Conservation (phyloP, 2,113 vertebrate species). For the Papio anubis region DNA sequence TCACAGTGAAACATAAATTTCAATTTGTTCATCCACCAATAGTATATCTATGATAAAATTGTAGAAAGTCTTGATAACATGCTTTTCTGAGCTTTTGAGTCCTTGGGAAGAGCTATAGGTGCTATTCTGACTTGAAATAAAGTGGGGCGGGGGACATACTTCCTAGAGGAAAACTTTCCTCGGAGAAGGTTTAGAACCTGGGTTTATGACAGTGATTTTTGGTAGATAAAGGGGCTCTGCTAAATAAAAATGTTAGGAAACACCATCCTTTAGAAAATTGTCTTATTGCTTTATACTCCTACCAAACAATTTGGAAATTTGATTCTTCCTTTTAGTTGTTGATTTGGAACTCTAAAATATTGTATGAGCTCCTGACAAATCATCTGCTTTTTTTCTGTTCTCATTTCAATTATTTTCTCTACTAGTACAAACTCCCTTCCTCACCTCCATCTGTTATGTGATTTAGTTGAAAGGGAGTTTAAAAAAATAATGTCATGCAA, state of each 20-base stretch:
- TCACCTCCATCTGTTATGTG: not conserved
- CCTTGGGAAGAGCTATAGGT: not conserved
- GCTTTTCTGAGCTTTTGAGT: not conserved
- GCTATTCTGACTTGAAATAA: not conserved
- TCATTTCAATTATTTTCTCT: not conserved
- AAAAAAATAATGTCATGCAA: not conserved
- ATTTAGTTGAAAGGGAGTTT: not conserved
- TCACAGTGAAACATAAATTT: not conserved
- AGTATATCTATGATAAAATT: not conserved
- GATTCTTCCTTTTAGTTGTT: not conserved
- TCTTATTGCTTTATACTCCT: not conserved
- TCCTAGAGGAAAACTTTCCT: not conserved
- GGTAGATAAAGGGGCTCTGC: not conserved
- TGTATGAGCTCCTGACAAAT: not conserved
- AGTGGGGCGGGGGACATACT: not conserved
- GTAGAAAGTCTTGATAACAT: not conserved
- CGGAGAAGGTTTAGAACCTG: not conserved
- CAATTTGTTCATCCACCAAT: not conserved
- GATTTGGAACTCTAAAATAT: slow-evolving; percentile 6
- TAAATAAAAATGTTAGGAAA: not conserved
- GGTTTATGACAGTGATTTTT: not conserved
- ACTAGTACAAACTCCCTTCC: not conserved
- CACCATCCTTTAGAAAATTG: not conserved
- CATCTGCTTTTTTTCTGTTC: not conserved
- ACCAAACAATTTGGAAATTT: not conserved